Conservation (phyloP, 37 sponge, comb jelly and placozoan genomes). For the Bolinopsis microptera region DNA sequence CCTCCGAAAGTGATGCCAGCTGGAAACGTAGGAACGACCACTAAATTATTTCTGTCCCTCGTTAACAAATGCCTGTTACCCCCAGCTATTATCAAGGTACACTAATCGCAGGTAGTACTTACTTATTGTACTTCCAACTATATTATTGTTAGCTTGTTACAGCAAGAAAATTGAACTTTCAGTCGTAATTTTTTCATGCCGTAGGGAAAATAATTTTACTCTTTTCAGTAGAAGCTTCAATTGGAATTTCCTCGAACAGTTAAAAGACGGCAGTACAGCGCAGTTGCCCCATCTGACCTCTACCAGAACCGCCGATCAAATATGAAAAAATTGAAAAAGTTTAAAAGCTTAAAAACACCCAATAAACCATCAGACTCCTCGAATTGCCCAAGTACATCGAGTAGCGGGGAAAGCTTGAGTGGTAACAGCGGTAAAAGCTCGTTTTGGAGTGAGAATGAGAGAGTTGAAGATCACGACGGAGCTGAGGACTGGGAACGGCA, state of each 20-base stretch:
- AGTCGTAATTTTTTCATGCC: too few species aligned
- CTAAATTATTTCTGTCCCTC: constrained; percentile 71
- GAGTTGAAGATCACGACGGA: constrained; percentile 84
- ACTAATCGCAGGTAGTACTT: too few species aligned
- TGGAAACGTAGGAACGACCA: constrained; percentile 90
- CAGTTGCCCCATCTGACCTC: constrained; percentile 74
- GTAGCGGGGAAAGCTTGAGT: neutral
- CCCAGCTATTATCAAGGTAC: constrained; percentile 73
- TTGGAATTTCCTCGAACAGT: constrained; percentile 79
- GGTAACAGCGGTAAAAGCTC: neutral
- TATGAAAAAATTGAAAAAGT: neutral
- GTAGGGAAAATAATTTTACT: neutral
- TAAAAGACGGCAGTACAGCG: constrained; percentile 74
- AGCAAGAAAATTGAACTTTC: too few species aligned
- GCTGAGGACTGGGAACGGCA: constrained; percentile 92
- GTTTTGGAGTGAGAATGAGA: constrained; percentile 30
- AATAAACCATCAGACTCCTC: too few species aligned
- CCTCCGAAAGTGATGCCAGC: constrained; percentile 85
- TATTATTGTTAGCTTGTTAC: neutral
- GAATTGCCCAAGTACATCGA: neutral
- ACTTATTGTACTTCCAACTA: neutral
- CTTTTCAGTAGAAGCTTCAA: constrained; percentile 71
- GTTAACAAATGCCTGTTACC: constrained; percentile 80
- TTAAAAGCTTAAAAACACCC: neutral
- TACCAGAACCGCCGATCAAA: neutral